phyloP scores from a whole-genome alignment of 2,797 vertebrate genomes.

The Acanthopagrus latus region DNA sequence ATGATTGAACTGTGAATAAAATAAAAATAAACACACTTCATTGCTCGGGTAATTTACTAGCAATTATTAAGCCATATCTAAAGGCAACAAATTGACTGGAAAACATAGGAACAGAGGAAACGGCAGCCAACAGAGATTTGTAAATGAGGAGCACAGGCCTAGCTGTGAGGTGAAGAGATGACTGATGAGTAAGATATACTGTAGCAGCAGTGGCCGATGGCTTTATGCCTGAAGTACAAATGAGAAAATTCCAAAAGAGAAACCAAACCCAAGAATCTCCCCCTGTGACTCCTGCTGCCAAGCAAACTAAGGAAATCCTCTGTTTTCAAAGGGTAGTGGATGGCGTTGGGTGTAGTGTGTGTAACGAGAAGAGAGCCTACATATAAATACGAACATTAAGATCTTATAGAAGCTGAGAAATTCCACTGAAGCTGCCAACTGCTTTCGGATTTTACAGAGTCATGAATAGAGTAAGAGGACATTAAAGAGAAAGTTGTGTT shows the following conservation, averaged over 20 bases:
- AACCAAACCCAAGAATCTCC: constrained; percentile 74
- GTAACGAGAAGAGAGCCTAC: constrained; percentile 37
- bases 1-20: constrained; percentile 11
- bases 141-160: constrained; percentile 63
- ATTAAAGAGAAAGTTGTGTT: constrained; percentile 3
- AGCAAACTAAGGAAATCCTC: constrained; percentile 79
- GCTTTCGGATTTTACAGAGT: constrained; percentile 19
- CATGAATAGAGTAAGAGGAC: constrained; percentile 4
- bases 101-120: constrained; percentile 46
- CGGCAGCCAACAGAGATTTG: constrained; percentile 44
- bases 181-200: constrained; percentile 45
- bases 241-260: constrained; percentile 76
- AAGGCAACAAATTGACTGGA: constrained; percentile 31
- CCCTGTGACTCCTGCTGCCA: constrained; percentile 66
- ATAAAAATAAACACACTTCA: constrained; percentile 19
- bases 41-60: constrained; percentile 29
- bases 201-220: constrained; percentile 42
- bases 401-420: constrained; percentile 41
- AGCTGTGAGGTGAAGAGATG: constrained; percentile 45
- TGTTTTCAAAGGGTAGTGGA: constrained; percentile 71
- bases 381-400: constrained; percentile 53
- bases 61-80: constrained; percentile 42
- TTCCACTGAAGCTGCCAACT: constrained; percentile 29
- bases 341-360: constrained; percentile 34
- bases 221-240: constrained; percentile 63